A percentile compares a stretch with the other conserved stretches of the same genome.
phyloP scores from a whole-genome alignment of 2,113 vertebrate species.

The Labeo catla region DNA sequence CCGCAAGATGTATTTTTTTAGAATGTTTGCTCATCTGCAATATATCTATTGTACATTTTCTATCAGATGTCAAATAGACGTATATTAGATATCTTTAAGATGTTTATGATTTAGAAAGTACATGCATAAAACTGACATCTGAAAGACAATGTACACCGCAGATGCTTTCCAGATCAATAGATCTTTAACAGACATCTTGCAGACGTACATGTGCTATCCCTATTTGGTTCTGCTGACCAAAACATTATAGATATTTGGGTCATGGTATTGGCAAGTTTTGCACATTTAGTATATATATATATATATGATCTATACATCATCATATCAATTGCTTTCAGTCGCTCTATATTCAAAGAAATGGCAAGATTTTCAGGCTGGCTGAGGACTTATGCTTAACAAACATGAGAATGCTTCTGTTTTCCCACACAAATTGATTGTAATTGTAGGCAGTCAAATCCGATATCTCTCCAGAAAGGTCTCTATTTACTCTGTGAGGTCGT shows the following conservation, averaged over 20 bases:
- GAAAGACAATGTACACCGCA: too few relatives aligned
- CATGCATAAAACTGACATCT: too few relatives aligned
- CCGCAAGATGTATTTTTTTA: too few relatives aligned
- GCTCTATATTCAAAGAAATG: not conserved
- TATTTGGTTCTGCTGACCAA: too few relatives aligned
- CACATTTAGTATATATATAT: not conserved
- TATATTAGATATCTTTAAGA: too few relatives aligned
- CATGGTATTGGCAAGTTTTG: not conserved
- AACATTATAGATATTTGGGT: not conserved
- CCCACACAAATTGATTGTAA: not conserved
- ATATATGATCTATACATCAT: not conserved
- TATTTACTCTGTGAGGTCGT: slow-evolving; percentile 19
- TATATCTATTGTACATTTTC: too few relatives aligned
- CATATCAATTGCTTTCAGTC: not conserved
- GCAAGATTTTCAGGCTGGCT: not conserved
- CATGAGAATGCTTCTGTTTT: not conserved
- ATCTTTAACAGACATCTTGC: too few relatives aligned
- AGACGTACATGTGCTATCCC: too few relatives aligned
- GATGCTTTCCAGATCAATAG: too few relatives aligned
- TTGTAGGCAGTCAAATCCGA: not conserved
- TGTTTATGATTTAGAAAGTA: too few relatives aligned
- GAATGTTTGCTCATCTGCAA: too few relatives aligned
- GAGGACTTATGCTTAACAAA: not conserved
- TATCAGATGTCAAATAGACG: too few relatives aligned
- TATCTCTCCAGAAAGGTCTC: not conserved